Evolutionary conservation across 2,797 vertebrate genomes (phyloP).

Genomic region (Acanthiza pusilla): DNA sequence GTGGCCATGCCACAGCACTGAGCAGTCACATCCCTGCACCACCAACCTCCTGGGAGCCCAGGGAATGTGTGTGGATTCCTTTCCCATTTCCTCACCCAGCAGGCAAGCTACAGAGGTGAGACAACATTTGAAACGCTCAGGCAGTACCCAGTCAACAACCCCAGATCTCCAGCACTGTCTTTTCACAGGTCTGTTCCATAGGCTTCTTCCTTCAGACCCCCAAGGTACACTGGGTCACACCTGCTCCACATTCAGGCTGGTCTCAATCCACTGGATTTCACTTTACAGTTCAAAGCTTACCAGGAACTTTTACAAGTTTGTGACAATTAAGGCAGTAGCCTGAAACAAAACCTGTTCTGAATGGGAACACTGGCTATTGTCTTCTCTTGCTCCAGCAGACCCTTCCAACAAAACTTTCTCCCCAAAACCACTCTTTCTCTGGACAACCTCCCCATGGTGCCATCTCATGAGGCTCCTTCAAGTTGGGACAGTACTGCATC

Average conservation of each 20-base stretch:
- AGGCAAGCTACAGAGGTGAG: not conserved
- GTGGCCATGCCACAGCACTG: not conserved
- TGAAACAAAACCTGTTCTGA: not conserved
- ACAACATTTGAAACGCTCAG: fast-evolving
- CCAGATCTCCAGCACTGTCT: not conserved
- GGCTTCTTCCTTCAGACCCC: not conserved
- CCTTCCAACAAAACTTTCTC: not conserved
- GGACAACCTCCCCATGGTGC: not conserved
- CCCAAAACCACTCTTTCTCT: not conserved
- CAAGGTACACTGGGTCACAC: not conserved
- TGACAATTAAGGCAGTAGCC: not conserved
- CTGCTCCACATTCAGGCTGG: not conserved
- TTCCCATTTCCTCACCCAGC: not conserved
- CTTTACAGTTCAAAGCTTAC: not conserved
- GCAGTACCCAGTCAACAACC: not conserved
- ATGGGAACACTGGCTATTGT: not conserved
- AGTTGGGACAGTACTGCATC: not conserved
- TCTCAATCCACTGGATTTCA: not conserved
- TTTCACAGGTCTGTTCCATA: not conserved
- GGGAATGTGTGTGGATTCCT: not conserved
- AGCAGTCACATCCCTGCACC: not conserved
- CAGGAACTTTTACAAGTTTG: not conserved
- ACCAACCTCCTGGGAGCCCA: not conserved
- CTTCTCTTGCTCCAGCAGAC: not conserved
- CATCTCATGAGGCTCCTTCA: not conserved